Percentiles rank a stretch among this genome's conserved stretches.
Evolutionary conservation across 2,888 invertebrate genomes (phyloP).

Genomic region (Asteroscopus sphinx): DNA sequence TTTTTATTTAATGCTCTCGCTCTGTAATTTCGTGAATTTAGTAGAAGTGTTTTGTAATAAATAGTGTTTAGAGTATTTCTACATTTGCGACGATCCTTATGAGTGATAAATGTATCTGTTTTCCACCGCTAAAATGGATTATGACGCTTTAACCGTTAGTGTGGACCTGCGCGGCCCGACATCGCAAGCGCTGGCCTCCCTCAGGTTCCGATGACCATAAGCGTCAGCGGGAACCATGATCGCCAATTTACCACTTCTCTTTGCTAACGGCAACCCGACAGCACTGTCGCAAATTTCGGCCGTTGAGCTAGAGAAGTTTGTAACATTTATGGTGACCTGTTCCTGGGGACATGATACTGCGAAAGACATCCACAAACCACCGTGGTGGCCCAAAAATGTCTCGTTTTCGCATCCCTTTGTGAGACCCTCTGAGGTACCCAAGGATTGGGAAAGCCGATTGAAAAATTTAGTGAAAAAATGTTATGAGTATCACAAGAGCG

Average conservation of each 20-base stretch:
- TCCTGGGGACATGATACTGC: constrained; percentile 92
- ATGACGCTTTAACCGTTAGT: constrained; percentile 76
- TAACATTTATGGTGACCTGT: constrained; percentile 94
- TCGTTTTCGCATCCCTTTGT: constrained; percentile 91
- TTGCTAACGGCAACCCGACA: constrained; percentile 92
- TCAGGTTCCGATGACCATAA: constrained; percentile 84
- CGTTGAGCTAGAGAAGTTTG: constrained; percentile 92
- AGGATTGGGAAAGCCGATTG: constrained; percentile 91
- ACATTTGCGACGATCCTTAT: constrained; percentile 58
- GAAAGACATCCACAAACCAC: constrained; percentile 90
- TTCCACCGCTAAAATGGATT: constrained; percentile 66
- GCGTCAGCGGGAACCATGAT: constrained; percentile 89
- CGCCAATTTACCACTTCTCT: constrained; percentile 93
- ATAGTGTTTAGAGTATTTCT: constrained; percentile 40
- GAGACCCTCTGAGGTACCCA: constrained; percentile 82
- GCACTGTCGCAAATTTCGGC: constrained; percentile 91
- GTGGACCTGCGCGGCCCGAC: constrained; percentile 70
- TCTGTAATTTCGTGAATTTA: constrained; percentile 71
- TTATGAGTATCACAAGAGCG: constrained; percentile 93
- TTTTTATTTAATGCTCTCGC: constrained; percentile 78
- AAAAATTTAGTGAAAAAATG: constrained; percentile 92
- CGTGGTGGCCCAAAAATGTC: constrained; percentile 93
- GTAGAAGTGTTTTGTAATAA: constrained; percentile 58
- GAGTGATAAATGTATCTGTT: constrained; percentile 65
- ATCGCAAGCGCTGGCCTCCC: constrained; percentile 81